Conservation (phyloP, 1,140 invertebrate genomes). For the Drosophila persimilis region DNA sequence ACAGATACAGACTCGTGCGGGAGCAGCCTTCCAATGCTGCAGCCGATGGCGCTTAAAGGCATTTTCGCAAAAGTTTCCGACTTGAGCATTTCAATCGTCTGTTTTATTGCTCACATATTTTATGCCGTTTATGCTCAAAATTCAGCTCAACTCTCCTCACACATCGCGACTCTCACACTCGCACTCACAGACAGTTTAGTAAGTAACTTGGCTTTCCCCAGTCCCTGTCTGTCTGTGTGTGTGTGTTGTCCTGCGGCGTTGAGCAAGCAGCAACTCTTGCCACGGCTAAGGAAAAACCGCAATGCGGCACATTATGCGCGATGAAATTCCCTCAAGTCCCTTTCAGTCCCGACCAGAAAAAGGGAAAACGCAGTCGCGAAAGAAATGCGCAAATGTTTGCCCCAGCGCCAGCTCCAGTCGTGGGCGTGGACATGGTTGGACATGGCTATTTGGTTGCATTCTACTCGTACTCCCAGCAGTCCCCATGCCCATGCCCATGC, state of each 20-base stretch:
- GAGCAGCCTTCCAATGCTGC: constrained; percentile 22
- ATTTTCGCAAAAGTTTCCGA: constrained; percentile 76
- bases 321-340: constrained; percentile 76
- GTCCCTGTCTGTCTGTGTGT: constrained; percentile 21
- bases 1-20: constrained; percentile 13
- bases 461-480: background rate
- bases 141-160: constrained; percentile 48
- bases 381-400: constrained; percentile 74
- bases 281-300: constrained; percentile 72
- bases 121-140: constrained; percentile 81
- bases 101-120: constrained; percentile 81
- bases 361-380: constrained; percentile 63
- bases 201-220: constrained; percentile 54
- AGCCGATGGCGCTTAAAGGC: constrained; percentile 76
- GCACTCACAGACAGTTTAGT: constrained; percentile 21
- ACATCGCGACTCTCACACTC: constrained; percentile 38
- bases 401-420: constrained; percentile 6
- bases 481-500: too few species aligned
- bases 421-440: constrained; percentile 35
- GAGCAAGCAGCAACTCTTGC: constrained; percentile 60
- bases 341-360: constrained; percentile 53
- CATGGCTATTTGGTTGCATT: constrained; percentile 40
- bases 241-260: constrained; percentile 61
- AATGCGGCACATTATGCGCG: constrained; percentile 80
- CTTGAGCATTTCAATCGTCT: constrained; percentile 80